These are phyloP conservation scores for Cloeon dipterum DNA, from an alignment of 2,888 invertebrate species.

Conservation along the genomic window DNA sequence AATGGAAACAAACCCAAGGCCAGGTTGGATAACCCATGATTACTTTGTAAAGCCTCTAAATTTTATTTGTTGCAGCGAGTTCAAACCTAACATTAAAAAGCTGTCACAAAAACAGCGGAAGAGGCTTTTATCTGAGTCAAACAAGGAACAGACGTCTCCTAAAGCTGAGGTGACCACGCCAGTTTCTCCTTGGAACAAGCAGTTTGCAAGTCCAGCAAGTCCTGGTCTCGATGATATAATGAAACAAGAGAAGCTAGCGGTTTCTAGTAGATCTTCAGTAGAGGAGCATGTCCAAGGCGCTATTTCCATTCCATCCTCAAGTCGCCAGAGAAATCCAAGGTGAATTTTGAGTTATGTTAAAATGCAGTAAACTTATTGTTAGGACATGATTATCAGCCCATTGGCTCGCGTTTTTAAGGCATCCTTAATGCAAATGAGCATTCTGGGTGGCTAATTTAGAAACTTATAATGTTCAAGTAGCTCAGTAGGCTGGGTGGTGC, in stretches of 20 bases:
- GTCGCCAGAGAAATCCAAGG: not conserved
- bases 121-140: slow-evolving; percentile 21
- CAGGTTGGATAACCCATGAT: too few relatives aligned
- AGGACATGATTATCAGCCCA: too few relatives aligned
- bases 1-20: not conserved
- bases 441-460: too few relatives aligned
- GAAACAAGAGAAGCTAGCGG: slow-evolving; percentile 11
- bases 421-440: too few relatives aligned
- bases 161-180: not conserved
- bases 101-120: slow-evolving; percentile 40
- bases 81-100: slow-evolving; percentile 19
- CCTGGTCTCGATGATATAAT: slow-evolving; percentile 7
- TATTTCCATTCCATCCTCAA: not conserved
- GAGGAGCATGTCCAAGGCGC: not conserved
- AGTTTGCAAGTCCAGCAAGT: not conserved
- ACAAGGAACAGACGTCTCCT: not conserved
- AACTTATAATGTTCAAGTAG: too few relatives aligned
- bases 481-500: too few relatives aligned
- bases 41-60: too few relatives aligned
- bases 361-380: too few relatives aligned
- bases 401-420: too few relatives aligned
- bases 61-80: too few relatives aligned
- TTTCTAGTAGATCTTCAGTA: too few relatives aligned
- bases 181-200: not conserved
- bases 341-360: too few relatives aligned